Evolutionary conservation across 2,113 vertebrate genomes (phyloP).

Genomic region (Chaetura pelagica): DNA sequence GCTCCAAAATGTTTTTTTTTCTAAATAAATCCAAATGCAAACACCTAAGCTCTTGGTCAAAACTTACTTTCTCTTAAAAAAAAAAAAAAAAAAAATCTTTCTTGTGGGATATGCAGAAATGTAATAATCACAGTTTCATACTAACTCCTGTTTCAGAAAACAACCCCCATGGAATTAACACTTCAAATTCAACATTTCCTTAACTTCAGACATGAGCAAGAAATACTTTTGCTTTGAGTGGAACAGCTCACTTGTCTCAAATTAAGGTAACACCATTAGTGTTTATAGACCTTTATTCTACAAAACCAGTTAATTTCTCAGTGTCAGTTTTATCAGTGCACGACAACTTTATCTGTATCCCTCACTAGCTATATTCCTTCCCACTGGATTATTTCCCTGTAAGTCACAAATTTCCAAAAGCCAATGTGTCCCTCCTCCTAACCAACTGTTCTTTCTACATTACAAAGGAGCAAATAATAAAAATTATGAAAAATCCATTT

Average conservation of each 20-base stretch:
- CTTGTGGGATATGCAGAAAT: background rate
- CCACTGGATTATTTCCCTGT: background rate
- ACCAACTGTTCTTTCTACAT: background rate
- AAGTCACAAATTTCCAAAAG: background rate
- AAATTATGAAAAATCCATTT: background rate
- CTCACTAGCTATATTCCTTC: background rate
- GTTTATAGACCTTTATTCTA: background rate
- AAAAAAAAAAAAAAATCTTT: background rate
- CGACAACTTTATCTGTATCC: background rate
- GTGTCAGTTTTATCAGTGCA: background rate
- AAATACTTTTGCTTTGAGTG: background rate
- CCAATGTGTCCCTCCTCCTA: background rate
- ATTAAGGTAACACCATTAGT: background rate
- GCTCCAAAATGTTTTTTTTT: rapidly evolving
- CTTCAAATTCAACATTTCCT: background rate
- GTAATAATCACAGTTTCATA: background rate
- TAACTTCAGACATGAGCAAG: background rate
- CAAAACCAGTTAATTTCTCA: background rate
- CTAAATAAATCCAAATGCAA: background rate
- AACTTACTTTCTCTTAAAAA: background rate
- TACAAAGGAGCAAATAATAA: background rate
- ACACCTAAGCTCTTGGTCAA: background rate
- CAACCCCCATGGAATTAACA: background rate
- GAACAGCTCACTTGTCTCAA: background rate
- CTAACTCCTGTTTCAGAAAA: background rate